phyloP scores from a whole-genome alignment of 1,140 invertebrate species.

The Nasonia longicornis region DNA sequence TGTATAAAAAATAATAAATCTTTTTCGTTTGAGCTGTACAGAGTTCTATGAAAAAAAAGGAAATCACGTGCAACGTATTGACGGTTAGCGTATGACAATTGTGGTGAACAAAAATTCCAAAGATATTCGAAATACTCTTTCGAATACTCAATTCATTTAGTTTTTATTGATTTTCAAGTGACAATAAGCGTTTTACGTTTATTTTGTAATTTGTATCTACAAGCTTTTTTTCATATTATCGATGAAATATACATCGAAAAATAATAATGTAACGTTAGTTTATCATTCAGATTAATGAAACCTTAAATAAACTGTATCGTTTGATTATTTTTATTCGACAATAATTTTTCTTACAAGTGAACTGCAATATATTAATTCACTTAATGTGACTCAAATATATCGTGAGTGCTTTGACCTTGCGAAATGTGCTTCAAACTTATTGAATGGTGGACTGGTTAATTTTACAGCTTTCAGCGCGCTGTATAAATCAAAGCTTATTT shows the following conservation, averaged over 20 bases:
- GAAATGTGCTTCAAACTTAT: conserved; percentile 6
- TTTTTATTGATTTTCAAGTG: conserved; percentile 16
- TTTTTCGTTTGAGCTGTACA: conserved; percentile 38
- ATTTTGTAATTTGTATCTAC: conserved; percentile 19
- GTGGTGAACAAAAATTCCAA: conserved; percentile 35
- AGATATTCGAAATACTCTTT: conserved; percentile 36
- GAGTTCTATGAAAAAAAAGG: conserved; percentile 38
- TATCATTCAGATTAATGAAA: conserved; percentile 11
- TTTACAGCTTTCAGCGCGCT: not conserved
- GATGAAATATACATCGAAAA: not conserved
- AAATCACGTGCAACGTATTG: not conserved
- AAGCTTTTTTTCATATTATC: conserved; percentile 5
- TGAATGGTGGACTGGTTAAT: conserved; percentile 25
- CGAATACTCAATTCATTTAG: conserved; percentile 31
- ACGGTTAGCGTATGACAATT: conserved; percentile 20
- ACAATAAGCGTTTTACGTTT: conserved; percentile 10
- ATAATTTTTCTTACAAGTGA: conserved; percentile 9
- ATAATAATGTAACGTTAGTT: conserved; percentile 16
- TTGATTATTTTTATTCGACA: conserved; percentile 6
- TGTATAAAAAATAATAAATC: conserved; percentile 25
- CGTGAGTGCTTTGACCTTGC: not conserved
- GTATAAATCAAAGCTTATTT: not conserved
- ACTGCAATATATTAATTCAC: not conserved
- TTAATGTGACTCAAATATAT: conserved; percentile 2
- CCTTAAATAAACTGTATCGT: conserved; percentile 17